A percentile compares a stretch with the other conserved stretches of the same genome.
Conservation (phyloP, 1,140 invertebrate genomes). For the Dryas iulia region DNA sequence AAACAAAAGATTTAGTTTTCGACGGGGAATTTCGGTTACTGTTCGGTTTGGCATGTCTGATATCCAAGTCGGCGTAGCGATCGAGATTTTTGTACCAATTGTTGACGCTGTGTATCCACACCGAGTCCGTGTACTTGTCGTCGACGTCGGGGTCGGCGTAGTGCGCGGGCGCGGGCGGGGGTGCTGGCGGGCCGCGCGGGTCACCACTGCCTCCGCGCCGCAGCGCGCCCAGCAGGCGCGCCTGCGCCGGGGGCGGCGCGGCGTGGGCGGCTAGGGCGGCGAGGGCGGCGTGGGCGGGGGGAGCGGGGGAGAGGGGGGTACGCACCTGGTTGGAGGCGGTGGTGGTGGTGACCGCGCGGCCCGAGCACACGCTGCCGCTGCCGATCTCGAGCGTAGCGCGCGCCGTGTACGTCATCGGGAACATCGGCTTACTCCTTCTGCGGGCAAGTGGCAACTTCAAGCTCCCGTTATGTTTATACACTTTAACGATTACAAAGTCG, state of each 20-base stretch:
- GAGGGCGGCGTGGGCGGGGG: constrained; percentile 24
- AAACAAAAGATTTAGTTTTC: background rate
- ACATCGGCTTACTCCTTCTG: constrained; percentile 69
- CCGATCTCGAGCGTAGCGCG: constrained; percentile 80
- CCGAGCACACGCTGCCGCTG: constrained; percentile 70
- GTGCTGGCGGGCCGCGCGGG: constrained; percentile 36
- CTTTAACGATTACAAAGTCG: too few relatives aligned
- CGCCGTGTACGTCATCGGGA: constrained; percentile 80
- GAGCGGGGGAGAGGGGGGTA: constrained; percentile 40
- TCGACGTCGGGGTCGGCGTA: background rate
- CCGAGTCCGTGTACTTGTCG: background rate
- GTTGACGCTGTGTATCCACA: constrained; percentile 31
- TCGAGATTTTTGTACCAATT: constrained; percentile 50
- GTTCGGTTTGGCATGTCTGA: background rate
- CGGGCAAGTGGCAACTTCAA: constrained; percentile 38
- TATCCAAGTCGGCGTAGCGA: background rate
- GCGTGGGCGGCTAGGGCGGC: constrained; percentile 9
- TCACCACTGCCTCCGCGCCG: constrained; percentile 11
- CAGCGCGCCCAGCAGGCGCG: constrained; percentile 40
- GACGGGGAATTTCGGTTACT: background rate
- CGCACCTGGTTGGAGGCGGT: constrained; percentile 76
- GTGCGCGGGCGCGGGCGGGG: constrained; percentile 27
- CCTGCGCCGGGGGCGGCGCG: background rate
- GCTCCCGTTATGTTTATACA: too few relatives aligned
- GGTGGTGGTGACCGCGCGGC: constrained; percentile 76